Conservation (phyloP, 1,140 invertebrate genomes). For the Stegodyphus dumicola region DNA sequence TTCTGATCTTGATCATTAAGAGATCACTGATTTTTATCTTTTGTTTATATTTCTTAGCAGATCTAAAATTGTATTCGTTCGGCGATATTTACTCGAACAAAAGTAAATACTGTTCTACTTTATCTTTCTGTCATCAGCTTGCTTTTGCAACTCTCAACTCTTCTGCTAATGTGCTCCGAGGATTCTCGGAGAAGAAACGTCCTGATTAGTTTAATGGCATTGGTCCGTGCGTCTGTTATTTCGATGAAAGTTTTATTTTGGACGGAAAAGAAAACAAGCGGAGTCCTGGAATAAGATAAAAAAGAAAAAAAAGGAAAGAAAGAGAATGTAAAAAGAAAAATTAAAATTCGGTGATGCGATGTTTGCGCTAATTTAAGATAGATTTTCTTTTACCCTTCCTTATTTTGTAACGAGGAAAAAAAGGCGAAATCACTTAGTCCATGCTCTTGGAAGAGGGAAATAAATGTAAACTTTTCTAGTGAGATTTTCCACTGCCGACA, state of each 20-base stretch:
- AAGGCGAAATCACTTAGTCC: constrained; percentile 33
- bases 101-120: constrained; percentile 3
- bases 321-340: constrained; percentile 17
- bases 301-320: not conserved
- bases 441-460: constrained; percentile 25
- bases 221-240: constrained; percentile 20
- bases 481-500: constrained; percentile 25
- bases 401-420: constrained; percentile 28
- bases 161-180: not conserved
- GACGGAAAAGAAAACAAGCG: not conserved
- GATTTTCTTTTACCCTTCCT: constrained; percentile 51
- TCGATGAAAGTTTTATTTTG: not conserved
- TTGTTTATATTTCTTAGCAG: too few relatives aligned
- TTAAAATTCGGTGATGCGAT: constrained; percentile 41
- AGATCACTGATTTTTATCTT: too few relatives aligned
- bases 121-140: constrained; percentile 46
- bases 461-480: constrained; percentile 53
- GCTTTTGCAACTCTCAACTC: not conserved
- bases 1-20: too few relatives aligned
- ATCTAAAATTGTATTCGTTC: not conserved
- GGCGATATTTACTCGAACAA: constrained; percentile 29
- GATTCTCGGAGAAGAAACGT: constrained; percentile 16
- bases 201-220: constrained; percentile 56
- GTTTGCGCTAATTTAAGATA: constrained; percentile 48
- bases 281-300: not conserved